Base-by-base conservation (phyloP, 2,888 invertebrate genomes). In the Melieria picta region DNA sequence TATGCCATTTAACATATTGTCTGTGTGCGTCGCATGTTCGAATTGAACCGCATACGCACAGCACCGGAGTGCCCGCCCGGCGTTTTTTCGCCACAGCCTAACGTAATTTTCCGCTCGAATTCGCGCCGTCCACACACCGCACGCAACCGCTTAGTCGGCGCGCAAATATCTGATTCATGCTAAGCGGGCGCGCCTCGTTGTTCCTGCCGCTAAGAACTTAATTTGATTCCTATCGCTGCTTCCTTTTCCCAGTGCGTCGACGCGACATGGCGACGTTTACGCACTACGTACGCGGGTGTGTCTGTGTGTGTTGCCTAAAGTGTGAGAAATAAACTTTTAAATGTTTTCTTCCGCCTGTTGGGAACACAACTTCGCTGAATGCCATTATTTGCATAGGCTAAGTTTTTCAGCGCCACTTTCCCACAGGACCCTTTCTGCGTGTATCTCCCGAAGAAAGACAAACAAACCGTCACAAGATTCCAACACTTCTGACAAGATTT, bases 161-260 rank as follows among this genome's bases (percentile, higher is more conserved):
- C 64, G 42, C 48, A 46, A 65, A 52, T 65, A 60, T 30, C 45
- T 60, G 60, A 60, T 60, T 60, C 43, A 60, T 60, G 60, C 60
- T 42, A 43, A 30, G 60, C n/a, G 30, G 42, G 60, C 43, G 60
- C 43, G n/a, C n/a, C 52, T 52, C 13, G 52, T n/a, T 10, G 6
- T 11, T 47, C 67, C 50, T 42, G 45, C 67, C 58, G 30, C 50
- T 48, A 47, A 7, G 67, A 42, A 60, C 67, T 67, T 67, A 67
- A 67, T 67, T 67, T 67, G 67, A 67, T 67, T 67, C 60, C 67
- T 60, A 67, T 67, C 67, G 67, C 57, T 30, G 48, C 46, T 13
- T 30, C 4, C 10, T 7, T 52, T 11, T 52, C 52, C 5, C 30
- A 30, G 30, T 30, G 9, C 9, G 9, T 52, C 11, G n/a, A 52